Conservation (phyloP, 2,113 vertebrate genomes). For the Ptyas mucosa region DNA sequence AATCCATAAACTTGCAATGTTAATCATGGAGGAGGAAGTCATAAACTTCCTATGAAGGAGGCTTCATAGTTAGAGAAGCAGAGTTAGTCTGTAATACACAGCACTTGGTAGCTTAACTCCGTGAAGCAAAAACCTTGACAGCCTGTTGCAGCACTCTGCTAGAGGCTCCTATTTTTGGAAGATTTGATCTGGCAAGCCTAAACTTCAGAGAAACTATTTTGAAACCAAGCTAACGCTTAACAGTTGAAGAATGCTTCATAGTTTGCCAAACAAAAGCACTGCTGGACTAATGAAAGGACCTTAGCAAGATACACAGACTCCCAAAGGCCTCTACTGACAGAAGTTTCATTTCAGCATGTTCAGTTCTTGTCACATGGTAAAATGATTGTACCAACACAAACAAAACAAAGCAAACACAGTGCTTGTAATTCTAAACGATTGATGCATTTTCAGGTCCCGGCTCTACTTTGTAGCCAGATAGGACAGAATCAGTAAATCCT, state of each 20-base stretch:
- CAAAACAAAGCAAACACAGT: neutral
- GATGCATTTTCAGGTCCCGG: neutral
- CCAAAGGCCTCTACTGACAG: neutral
- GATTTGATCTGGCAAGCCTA: constrained; percentile 10
- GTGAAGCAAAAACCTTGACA: neutral
- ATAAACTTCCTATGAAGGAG: neutral
- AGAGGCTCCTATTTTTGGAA: constrained; percentile 20
- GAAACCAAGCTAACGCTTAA: constrained; percentile 5
- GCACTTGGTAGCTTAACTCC: neutral
- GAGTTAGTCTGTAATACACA: neutral
- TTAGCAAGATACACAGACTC: neutral
- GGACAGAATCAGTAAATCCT: neutral
- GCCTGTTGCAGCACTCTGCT: neutral
- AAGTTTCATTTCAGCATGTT: neutral
- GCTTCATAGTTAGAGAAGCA: neutral
- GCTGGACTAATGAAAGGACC: neutral
- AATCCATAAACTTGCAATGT: neutral
- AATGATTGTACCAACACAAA: neutral
- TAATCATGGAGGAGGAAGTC: neutral
- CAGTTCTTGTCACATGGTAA: neutral
- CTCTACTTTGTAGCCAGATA: neutral
- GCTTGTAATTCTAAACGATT: neutral
- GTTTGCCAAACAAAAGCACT: constrained; percentile 20
- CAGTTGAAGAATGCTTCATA: constrained; percentile 4
- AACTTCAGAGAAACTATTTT: constrained; percentile 11